Evolutionary conservation across 2,888 invertebrate genomes (phyloP).

Genomic region (Chrysomela aeneicollis): DNA sequence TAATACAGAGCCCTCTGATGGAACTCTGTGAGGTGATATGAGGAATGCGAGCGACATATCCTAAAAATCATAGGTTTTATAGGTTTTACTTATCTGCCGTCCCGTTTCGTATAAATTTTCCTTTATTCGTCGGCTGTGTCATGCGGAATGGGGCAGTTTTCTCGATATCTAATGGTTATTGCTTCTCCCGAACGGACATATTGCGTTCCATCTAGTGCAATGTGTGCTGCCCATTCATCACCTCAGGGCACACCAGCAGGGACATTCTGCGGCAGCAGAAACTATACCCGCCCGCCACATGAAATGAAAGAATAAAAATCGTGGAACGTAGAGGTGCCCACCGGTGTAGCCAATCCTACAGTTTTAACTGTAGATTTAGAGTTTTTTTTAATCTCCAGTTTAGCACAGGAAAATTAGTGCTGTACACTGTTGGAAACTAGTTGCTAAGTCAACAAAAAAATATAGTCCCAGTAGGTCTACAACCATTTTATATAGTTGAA

Average conservation of each 20-base stretch:
- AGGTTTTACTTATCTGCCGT: constrained; percentile 52
- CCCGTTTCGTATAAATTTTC: constrained; percentile 65
- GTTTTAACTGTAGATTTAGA: too few relatives aligned
- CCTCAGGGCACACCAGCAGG: constrained; percentile 53
- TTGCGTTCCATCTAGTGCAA: constrained; percentile 69
- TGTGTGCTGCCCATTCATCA: constrained; percentile 68
- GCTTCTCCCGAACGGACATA: constrained; percentile 68
- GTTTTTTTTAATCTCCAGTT: too few relatives aligned
- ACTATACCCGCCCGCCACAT: constrained; percentile 40
- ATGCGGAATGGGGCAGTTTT: constrained; percentile 69
- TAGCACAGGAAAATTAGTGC: too few relatives aligned
- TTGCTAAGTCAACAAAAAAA: too few relatives aligned
- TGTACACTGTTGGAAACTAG: too few relatives aligned
- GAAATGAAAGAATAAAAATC: constrained; percentile 26
- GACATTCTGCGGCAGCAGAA: constrained; percentile 51
- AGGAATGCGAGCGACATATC: constrained; percentile 17
- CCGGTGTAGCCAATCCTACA: too few relatives aligned
- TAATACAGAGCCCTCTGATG: too few relatives aligned
- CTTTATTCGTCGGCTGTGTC: constrained; percentile 69
- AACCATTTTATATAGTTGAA: too few relatives aligned
- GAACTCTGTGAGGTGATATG: constrained; percentile 29
- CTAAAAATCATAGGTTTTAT: constrained; percentile 29
- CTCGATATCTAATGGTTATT: constrained; percentile 70
- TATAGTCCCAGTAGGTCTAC: too few relatives aligned
- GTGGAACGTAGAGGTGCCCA: neutral